These are phyloP conservation scores for Podilymbus podiceps DNA, from an alignment of 2,113 vertebrate genomes.

Conservation along the genomic window DNA sequence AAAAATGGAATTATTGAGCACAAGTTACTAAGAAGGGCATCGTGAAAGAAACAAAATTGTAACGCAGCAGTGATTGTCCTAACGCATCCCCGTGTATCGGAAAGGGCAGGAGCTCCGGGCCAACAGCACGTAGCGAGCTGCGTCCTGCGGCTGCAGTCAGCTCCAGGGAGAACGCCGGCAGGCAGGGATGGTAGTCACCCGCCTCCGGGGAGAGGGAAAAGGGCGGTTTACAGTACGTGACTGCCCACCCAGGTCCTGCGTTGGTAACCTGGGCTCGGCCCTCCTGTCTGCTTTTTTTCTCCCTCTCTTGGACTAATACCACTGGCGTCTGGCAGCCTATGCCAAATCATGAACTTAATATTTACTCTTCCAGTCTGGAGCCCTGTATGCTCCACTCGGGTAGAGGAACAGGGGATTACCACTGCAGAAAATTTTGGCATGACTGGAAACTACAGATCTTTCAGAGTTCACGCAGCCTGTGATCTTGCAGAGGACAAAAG, in stretches of 20 bases:
- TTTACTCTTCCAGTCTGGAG: background rate
- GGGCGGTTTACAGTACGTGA: fast-evolving
- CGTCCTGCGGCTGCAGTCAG: background rate
- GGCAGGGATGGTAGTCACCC: fast-evolving
- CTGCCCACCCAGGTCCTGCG: too few relatives aligned
- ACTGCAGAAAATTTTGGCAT: background rate
- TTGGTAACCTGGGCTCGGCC: background rate
- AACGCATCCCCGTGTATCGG: fast-evolving
- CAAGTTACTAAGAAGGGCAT: background rate
- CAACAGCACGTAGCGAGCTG: fast-evolving
- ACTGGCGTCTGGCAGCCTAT: background rate
- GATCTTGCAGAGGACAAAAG: background rate
- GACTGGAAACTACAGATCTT: background rate
- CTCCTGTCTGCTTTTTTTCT: background rate
- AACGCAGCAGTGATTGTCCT: too few relatives aligned
- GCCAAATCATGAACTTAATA: background rate
- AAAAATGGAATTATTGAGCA: background rate
- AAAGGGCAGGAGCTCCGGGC: background rate
- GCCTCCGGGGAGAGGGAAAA: background rate
- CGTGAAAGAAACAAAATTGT: background rate
- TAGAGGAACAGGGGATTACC: background rate
- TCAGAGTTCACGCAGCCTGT: background rate
- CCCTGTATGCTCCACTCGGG: too few relatives aligned
- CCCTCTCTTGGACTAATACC: background rate
- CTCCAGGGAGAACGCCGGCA: background rate